Percentiles rank a stretch among this genome's conserved stretches.
Conservation (phyloP, 2,888 invertebrate species). For the Bruchidius siliquastri region DNA sequence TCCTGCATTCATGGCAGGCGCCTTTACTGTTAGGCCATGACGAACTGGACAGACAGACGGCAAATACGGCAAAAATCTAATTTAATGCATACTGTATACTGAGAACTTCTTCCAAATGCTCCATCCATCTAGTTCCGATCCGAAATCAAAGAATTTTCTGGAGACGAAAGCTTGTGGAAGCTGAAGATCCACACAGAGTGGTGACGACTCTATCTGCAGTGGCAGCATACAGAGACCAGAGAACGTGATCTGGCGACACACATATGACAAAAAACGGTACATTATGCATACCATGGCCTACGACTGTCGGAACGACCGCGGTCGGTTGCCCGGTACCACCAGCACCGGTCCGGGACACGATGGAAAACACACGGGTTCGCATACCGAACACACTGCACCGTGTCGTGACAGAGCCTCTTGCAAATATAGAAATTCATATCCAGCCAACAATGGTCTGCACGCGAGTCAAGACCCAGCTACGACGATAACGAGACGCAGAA, state of each 20-base stretch:
- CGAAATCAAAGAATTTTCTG: too few species aligned
- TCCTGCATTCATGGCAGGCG: too few species aligned
- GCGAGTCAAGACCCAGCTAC: constrained; percentile 11
- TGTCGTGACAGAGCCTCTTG: constrained; percentile 23
- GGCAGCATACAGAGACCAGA: not conserved
- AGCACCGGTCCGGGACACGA: not conserved
- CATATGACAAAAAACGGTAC: not conserved
- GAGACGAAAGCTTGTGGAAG: too few species aligned
- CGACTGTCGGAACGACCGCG: not conserved
- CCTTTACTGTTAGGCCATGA: too few species aligned
- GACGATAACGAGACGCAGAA: not conserved
- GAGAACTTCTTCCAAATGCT: too few species aligned
- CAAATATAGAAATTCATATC: constrained; percentile 32
- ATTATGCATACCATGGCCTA: not conserved
- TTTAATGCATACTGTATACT: too few species aligned
- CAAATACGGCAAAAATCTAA: too few species aligned
- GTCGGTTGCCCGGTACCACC: not conserved
- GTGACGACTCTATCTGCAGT: not conserved
- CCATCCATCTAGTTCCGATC: too few species aligned
- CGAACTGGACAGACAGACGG: too few species aligned
- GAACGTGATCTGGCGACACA: not conserved
- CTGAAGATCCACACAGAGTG: not conserved
- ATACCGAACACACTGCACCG: constrained; percentile 14
- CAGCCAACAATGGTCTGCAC: constrained; percentile 25
- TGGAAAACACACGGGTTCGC: constrained; percentile 1